phyloP scores from a whole-genome alignment of 2,888 invertebrate genomes.

The Drosophila neonasuta region DNA sequence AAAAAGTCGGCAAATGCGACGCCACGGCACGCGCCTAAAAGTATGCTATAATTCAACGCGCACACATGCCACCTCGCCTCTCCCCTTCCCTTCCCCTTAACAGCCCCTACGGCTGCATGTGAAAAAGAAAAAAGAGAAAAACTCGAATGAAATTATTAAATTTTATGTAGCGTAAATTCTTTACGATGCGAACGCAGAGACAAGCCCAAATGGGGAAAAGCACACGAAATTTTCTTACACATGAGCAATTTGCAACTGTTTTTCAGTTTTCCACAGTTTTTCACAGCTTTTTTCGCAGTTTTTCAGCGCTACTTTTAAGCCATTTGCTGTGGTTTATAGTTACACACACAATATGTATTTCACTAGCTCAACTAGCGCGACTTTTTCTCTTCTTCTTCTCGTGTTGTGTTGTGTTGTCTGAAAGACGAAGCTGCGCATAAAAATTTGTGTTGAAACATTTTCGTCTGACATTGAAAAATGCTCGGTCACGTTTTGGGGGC shows the following conservation, averaged over 20 bases:
- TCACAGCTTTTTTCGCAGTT: not conserved
- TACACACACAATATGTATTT: slow-evolving; percentile 39
- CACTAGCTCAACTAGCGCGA: slow-evolving; percentile 44
- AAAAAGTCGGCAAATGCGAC: slow-evolving; percentile 72
- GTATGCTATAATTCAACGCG: slow-evolving; percentile 76
- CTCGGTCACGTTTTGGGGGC: slow-evolving; percentile 82
- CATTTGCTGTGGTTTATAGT: slow-evolving; percentile 27
- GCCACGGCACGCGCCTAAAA: slow-evolving; percentile 76
- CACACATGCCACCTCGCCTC: slow-evolving; percentile 34
- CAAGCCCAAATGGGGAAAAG: slow-evolving; percentile 12
- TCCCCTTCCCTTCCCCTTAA: not conserved
- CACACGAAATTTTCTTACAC: slow-evolving; percentile 61
- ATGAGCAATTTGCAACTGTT: slow-evolving; percentile 63
- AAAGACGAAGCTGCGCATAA: slow-evolving; percentile 48
- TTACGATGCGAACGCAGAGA: slow-evolving; percentile 54
- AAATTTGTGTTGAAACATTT: slow-evolving; percentile 62
- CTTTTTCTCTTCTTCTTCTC: not conserved
- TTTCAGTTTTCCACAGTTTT: not conserved
- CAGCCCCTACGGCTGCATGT: no score
- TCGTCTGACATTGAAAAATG: slow-evolving; percentile 83
- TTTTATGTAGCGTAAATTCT: slow-evolving; percentile 81
- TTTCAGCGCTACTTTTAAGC: slow-evolving; percentile 3
- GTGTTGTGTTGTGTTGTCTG: not conserved
- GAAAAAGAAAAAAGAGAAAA: slow-evolving; percentile 19
- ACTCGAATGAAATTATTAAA: slow-evolving; percentile 76